Base-by-base conservation (phyloP, 2,113 vertebrate genomes). In the Anhinga rufa region DNA sequence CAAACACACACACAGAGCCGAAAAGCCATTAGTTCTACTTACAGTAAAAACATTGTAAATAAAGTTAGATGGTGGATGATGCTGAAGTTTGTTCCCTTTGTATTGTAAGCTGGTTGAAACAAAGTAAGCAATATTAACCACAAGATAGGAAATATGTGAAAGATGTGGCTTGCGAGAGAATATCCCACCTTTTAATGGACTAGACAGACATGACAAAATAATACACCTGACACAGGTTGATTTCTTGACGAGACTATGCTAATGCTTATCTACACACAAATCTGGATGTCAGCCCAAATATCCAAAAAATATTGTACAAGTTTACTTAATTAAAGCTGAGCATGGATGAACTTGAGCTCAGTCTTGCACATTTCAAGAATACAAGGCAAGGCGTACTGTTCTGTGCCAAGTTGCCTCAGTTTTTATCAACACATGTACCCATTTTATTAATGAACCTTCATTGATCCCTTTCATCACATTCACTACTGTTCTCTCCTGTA, bases 21-120 rank as follows among this genome's bases (percentile, higher is more conserved):
- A 66, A 95, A 78, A 85, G 44, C 44, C 10, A 3, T 76, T 44
- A 89, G 78, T 81, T 91, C 44, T 93, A 95, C 95, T 95, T 96
- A 93, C 94, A 90, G 85, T 31, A 92, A 86, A 90, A 93, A 66
- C 36, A 96, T 4, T 88, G 79, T 62, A 94, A 93, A 90, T 69
- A 91, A 95, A 91, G 54, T 94, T 95, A 96, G 78, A 71, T 82
- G 88, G 58, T 86, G 17, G 92, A 70, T 74, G 90, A 64, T 93
- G 90, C 68, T 93, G 84, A 74, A 83, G 89, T 91, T 93, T 95
- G 55, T 66, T 94, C 70, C 66, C 88, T 91, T 96, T 96, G 51
- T 72, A 93, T 19, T 91, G 91, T 86, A 85, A 88, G 85, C 96
- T 95, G 71, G 72, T 94, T 95, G 74, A 91, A 95, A 97, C 87